Base-by-base conservation (phyloP, 2,113 vertebrate species). In the Labeo catla region DNA sequence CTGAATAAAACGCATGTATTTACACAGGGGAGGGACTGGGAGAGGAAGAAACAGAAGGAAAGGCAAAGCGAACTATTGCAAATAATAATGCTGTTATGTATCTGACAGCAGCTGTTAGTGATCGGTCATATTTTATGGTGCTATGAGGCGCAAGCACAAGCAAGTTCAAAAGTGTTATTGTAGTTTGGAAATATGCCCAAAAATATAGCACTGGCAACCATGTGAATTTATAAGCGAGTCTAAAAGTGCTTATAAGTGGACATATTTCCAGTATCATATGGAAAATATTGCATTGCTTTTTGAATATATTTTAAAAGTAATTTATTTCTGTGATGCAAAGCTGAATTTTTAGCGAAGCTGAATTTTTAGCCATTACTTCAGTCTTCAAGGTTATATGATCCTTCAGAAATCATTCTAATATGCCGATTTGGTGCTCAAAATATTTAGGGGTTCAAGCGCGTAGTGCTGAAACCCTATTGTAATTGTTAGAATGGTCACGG, bases 101-200 rank as follows among this genome's bases (percentile, higher is more conserved):
- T n/a, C 43, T 73, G 70, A 73, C 70, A 74, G 43, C 43, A 74
- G 36, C 70, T n/a, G 39, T 74, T 47, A 74, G 43, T 39, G 34
- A 36, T 70, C 2, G 7, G 65, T 70, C 34, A 70, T 39, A 39
- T 70, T 68, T 16, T 39, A 70, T 8, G 15, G 7, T 16, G 28
- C 66, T 16, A 8, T 8, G 15, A 36, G 13, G 34, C 28, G 12
- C 23, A 34, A 36, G 12, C 65, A 68, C 28, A 70, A 36, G 3
- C 34, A 39, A 39, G 13, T 36, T 70, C 66, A 39, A 39, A 68
- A 16, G 34, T 68, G 28, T 34, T 15, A 16, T 8, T 68, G 13
- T 3, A 7, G 13, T 36, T 36, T 70, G 34, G 13, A 70, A 70
- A 70, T 39, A 70, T 39, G 34, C 28, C 66, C 34, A 39, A 39